Evolutionary conservation across 1,140 invertebrate genomes (phyloP), one percentile per base, ranked within the genome.

Genomic region (Bombus difficillimus): DNA sequence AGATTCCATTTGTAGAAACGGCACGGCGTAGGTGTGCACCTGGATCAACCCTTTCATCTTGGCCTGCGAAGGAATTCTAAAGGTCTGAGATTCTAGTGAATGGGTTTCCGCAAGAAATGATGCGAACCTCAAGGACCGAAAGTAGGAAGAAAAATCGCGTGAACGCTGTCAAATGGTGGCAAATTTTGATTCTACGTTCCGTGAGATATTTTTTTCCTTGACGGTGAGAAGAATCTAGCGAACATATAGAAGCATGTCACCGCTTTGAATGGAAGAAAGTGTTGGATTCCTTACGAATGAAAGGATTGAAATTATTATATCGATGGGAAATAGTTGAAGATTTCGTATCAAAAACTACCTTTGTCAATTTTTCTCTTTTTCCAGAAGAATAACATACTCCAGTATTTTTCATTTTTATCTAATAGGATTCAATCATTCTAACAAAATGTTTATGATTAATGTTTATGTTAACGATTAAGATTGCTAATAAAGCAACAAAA

Each of bases 1-100:
- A 77, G 88, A 84, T 41, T 81, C 81, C 72, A 86, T 89, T 89
- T 69, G 62, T 82, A 25, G 34, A 41, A 41, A 4, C 59, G 77
- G 81, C 57, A 74, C 57, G 71, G 81, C 69, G 79, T 86, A 64
- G 75, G 83, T 80, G 80, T 57, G 71, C 88, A 84, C 76, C 88
- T 89, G 88, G 81, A 9, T 32, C 47, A 83, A 86, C 80, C 75
- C 80, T 89, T 88, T 88, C 75, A 57, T 76, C 28, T 25, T 10
- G 18, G 10, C 32, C 32, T 76, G 69, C n/a, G 39, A 72, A 47
- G n/a, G 2, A 83, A 78, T 81, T 71, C 47, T 34, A 73, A 62
- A 39, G 62, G 15, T 22, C 15, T 32, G 28, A 39, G 43, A 79
- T 72, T 28, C n/a, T 25, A 66, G 37, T 87, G 66, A 87, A 87